These are phyloP conservation scores for Podarcis muralis DNA, from an alignment of 2,113 vertebrate genomes.

Conservation along the genomic window DNA sequence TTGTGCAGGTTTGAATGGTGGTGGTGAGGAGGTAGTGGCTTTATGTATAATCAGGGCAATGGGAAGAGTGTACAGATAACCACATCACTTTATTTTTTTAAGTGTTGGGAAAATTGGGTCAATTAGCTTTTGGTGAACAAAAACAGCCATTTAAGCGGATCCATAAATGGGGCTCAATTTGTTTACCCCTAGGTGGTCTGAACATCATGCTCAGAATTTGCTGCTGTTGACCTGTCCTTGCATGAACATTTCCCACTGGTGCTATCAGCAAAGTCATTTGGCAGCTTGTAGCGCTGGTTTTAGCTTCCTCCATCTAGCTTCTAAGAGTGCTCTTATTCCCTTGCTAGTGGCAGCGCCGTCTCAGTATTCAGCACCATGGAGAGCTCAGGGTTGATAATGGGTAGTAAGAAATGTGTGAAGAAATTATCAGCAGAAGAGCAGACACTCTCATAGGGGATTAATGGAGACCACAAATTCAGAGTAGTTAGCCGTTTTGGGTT, in stretches of 20 bases:
- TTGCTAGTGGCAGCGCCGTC: neutral
- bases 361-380: neutral
- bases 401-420: too few species aligned
- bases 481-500: too few species aligned
- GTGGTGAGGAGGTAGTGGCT: neutral
- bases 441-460: neutral
- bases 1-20: neutral
- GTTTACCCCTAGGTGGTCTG: neutral
- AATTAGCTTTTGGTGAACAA: neutral
- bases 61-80: neutral
- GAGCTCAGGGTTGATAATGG: neutral
- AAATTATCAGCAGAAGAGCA: neutral
- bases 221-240: neutral
- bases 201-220: neutral
- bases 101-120: neutral
- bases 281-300: neutral
- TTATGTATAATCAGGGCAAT: neutral
- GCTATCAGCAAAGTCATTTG: neutral
- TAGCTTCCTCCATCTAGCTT: neutral
- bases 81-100: neutral
- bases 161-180: neutral
- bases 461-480: neutral
- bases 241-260: neutral
- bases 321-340: neutral
- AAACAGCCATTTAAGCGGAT: neutral